Evolutionary conservation across 2,888 invertebrate species (phyloP).

Genomic region (Steromphala cineraria): DNA sequence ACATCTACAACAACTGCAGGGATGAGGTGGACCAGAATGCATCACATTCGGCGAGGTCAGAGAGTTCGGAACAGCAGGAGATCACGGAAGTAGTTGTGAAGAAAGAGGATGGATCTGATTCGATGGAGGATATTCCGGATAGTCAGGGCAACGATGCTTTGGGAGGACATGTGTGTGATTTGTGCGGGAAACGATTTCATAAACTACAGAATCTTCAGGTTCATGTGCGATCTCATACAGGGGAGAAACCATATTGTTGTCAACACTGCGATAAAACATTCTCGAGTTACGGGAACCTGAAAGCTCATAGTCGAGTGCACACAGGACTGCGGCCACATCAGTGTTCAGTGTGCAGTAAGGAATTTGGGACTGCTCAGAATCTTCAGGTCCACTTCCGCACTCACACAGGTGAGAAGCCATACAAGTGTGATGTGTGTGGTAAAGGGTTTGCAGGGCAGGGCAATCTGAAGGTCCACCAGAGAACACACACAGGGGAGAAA

Average conservation of each 20-base stretch:
- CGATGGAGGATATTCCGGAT: neutral
- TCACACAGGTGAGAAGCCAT: neutral
- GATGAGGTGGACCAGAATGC: neutral
- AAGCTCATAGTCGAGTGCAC: neutral
- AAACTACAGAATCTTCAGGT: neutral
- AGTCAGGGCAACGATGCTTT: no score
- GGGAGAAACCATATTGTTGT: neutral
- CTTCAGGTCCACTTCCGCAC: neutral
- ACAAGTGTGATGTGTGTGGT: neutral
- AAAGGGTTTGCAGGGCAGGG: neutral
- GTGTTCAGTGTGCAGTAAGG: neutral
- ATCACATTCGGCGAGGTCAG: neutral
- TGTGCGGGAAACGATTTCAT: neutral
- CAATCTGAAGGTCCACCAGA: neutral
- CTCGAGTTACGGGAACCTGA: neutral
- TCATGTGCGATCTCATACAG: neutral
- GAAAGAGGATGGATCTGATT: neutral
- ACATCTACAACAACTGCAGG: neutral
- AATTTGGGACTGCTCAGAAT: neutral
- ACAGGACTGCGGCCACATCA: neutral
- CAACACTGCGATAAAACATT: neutral
- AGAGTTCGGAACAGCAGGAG: neutral
- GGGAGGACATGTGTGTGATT: neutral
- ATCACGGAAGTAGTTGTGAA: neutral
- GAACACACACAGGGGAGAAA: conserved; percentile 5